Evolutionary conservation across 2,888 invertebrate genomes (phyloP).

Genomic region (Clostera curtula): DNA sequence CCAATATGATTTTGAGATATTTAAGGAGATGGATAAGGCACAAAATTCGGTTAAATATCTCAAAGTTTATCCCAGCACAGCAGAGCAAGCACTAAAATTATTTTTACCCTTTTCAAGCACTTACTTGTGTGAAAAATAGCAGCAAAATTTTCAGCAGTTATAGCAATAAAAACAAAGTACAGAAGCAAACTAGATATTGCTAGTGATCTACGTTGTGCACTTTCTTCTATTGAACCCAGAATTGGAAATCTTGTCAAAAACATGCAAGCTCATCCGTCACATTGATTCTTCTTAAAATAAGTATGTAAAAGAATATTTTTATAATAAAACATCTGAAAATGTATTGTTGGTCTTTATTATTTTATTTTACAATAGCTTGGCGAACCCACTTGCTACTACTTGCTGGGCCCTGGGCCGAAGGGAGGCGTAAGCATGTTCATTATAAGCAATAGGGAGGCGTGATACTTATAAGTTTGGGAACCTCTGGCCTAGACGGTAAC

Average conservation of each 20-base stretch:
- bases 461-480: too few relatives aligned
- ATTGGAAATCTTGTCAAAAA: constrained; percentile 11
- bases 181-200: constrained; percentile 10
- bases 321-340: constrained; percentile 5
- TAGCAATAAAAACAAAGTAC: constrained; percentile 13
- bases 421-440: constrained; percentile 7
- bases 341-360: constrained; percentile 9
- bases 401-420: constrained; percentile 3
- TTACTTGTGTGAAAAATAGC: constrained; percentile 13
- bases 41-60: constrained; percentile 14
- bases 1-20: constrained; percentile 14
- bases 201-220: constrained; percentile 7
- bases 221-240: constrained; percentile 12
- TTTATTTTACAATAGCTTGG: constrained; percentile 7
- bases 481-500: too few relatives aligned
- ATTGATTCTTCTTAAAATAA: background rate
- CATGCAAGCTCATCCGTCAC: constrained; percentile 12
- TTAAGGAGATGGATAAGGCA: constrained; percentile 11
- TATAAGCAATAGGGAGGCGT: constrained; percentile 9
- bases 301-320: background rate
- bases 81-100: constrained; percentile 12
- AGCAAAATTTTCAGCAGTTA: constrained; percentile 12
- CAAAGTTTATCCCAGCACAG: too few relatives aligned
- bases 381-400: constrained; percentile 7
- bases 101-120: constrained; percentile 10